These are phyloP conservation scores for Acanthornis magna DNA, from an alignment of 2,797 vertebrate genomes.

Conservation along the genomic window DNA sequence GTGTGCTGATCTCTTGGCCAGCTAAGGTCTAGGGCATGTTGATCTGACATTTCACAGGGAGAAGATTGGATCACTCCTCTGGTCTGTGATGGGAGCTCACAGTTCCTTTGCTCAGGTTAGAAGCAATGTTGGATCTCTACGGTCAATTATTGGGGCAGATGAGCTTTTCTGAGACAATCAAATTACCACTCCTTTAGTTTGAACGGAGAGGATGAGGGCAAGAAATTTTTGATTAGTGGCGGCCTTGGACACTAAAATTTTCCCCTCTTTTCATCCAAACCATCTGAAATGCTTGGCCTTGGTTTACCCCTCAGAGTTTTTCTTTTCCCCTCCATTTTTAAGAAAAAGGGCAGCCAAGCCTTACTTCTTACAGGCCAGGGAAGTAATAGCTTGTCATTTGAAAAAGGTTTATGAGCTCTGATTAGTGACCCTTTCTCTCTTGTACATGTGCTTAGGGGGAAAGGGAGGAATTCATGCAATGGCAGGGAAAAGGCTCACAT, in stretches of 20 bases:
- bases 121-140: background rate
- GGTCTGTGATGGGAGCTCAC: background rate
- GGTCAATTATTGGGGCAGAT: background rate
- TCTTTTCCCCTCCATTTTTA: conserved; percentile 24
- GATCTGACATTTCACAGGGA: background rate
- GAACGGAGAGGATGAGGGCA: background rate
- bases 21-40: background rate
- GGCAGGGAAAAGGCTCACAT: background rate
- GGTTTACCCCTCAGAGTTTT: background rate
- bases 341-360: conserved; percentile 28
- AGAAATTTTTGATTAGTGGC: background rate
- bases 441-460: background rate
- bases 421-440: conserved; percentile 26
- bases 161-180: background rate
- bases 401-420: conserved; percentile 28
- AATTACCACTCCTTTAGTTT: background rate
- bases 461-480: background rate
- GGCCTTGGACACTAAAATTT: background rate
- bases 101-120: background rate
- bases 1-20: background rate
- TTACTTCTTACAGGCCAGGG: background rate
- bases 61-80: background rate
- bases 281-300: background rate
- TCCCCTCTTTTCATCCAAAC: background rate
- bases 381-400: conserved; percentile 54